phyloP scores from a whole-genome alignment of 2,888 invertebrate species.

The Nemotelus pantherinus region DNA sequence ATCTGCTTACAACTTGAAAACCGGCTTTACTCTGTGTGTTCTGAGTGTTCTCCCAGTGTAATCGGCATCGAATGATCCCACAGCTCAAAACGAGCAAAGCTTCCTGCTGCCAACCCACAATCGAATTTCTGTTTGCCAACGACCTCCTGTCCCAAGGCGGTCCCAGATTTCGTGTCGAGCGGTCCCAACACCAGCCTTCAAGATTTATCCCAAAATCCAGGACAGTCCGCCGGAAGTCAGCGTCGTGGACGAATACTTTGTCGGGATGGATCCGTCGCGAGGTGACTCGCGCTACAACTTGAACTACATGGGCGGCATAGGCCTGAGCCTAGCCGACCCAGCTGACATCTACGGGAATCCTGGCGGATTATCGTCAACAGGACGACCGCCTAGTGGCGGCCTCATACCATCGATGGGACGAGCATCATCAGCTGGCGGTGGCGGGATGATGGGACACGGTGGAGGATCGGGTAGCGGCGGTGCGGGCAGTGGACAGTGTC shows the following conservation, averaged over 20 bases:
- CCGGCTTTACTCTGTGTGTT: background rate
- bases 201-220: slow-evolving; percentile 42
- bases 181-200: slow-evolving; percentile 30
- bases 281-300: slow-evolving; percentile 90
- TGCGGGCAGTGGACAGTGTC: slow-evolving; percentile 66
- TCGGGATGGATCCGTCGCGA: slow-evolving; percentile 86
- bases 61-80: slow-evolving; percentile 15
- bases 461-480: slow-evolving; percentile 64
- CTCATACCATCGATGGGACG: slow-evolving; percentile 64
- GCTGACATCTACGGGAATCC: slow-evolving; percentile 80
- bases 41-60: background rate
- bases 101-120: background rate
- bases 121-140: background rate
- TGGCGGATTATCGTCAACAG: slow-evolving; percentile 53
- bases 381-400: slow-evolving; percentile 72
- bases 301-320: slow-evolving; percentile 83
- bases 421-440: slow-evolving; percentile 61
- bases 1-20: too few relatives aligned
- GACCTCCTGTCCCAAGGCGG: slow-evolving; percentile 16
- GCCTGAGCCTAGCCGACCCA: slow-evolving; percentile 81
- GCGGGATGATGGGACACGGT: slow-evolving; percentile 70
- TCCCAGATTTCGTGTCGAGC: slow-evolving; percentile 12
- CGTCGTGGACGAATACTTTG: slow-evolving; percentile 64
- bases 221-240: slow-evolving; percentile 44
- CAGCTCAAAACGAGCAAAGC: background rate